Evolutionary conservation across 2,888 invertebrate genomes (phyloP).

Genomic region (Lepidocyrtoides sp.): DNA sequence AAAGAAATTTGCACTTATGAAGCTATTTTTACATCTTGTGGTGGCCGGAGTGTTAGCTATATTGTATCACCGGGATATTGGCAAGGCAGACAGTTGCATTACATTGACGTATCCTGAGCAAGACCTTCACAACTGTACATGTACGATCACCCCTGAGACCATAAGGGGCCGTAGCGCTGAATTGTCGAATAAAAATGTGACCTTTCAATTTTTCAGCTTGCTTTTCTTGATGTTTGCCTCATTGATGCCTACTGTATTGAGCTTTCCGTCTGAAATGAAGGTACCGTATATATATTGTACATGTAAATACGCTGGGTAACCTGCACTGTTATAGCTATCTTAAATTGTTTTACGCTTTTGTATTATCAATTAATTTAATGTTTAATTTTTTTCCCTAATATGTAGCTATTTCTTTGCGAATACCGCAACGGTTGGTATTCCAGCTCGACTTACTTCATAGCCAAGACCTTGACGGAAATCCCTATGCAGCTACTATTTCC

Average conservation of each 20-base stretch:
- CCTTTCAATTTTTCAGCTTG: conserved; percentile 73
- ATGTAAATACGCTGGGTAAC: too few relatives aligned
- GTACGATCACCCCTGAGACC: conserved; percentile 27
- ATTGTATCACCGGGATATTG: conserved; percentile 68
- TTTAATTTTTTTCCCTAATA: too few relatives aligned
- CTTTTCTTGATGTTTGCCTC: conserved; percentile 78
- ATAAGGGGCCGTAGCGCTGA: neutral
- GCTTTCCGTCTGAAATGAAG: conserved; percentile 80
- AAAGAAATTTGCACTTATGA: conserved; percentile 54
- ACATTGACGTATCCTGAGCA: neutral
- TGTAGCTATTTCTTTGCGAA: conserved; percentile 77
- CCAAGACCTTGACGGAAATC: conserved; percentile 74
- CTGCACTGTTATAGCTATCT: too few relatives aligned
- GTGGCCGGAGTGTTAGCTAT: conserved; percentile 65
- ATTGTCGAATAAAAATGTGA: conserved; percentile 45
- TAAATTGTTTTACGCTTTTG: conserved; percentile 10
- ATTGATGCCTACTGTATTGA: conserved; percentile 75
- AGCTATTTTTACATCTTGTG: conserved; percentile 63
- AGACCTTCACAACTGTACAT: conserved; percentile 50
- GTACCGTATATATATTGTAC: too few relatives aligned
- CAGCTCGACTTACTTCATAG: conserved; percentile 67
- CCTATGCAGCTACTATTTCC: conserved; percentile 72
- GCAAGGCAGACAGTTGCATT: conserved; percentile 60
- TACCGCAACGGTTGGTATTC: conserved; percentile 77
- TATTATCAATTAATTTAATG: too few relatives aligned